phyloP scores from a whole-genome alignment of 2,888 invertebrate species.

The Exocentrus adspersus region DNA sequence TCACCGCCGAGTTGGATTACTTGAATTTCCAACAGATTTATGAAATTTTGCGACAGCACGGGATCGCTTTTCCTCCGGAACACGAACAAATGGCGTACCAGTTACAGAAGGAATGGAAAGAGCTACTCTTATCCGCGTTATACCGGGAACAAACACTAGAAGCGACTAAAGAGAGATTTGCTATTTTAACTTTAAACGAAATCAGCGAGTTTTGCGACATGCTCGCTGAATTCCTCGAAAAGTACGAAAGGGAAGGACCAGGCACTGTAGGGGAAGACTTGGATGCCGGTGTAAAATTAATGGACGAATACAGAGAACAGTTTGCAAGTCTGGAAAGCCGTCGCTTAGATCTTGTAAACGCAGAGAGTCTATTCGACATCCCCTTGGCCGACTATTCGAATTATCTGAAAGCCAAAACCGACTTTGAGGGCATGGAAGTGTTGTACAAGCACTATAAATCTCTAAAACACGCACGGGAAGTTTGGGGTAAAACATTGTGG shows the following conservation, averaged over 20 bases:
- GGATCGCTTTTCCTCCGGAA: conserved; percentile 68
- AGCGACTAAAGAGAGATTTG: conserved; percentile 87
- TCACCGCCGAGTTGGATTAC: conserved; percentile 82
- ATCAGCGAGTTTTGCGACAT: conserved; percentile 75
- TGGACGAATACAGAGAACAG: conserved; percentile 76
- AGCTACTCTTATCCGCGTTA: conserved; percentile 74
- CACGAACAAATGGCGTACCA: conserved; percentile 69
- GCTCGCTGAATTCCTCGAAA: conserved; percentile 74
- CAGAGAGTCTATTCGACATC: conserved; percentile 89
- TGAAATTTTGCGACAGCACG: conserved; percentile 76
- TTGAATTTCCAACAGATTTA: conserved; percentile 82
- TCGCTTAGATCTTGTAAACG: conserved; percentile 72
- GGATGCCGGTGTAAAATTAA: conserved; percentile 75
- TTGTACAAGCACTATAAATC: conserved; percentile 82
- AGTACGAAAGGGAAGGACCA: conserved; percentile 82
- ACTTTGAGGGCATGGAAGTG: conserved; percentile 74
- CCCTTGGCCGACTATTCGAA: conserved; percentile 85
- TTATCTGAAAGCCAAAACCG: conserved; percentile 71
- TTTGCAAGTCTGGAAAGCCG: conserved; percentile 75
- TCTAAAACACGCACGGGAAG: conserved; percentile 79
- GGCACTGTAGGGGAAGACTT: conserved; percentile 81
- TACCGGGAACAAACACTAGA: conserved; percentile 77
- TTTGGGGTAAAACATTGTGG: conserved; percentile 91
- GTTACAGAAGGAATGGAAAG: conserved; percentile 76
- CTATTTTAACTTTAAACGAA: conserved; percentile 80